Base-by-base conservation (phyloP, 2,888 invertebrate genomes). In the Melanostoma mellinum region DNA sequence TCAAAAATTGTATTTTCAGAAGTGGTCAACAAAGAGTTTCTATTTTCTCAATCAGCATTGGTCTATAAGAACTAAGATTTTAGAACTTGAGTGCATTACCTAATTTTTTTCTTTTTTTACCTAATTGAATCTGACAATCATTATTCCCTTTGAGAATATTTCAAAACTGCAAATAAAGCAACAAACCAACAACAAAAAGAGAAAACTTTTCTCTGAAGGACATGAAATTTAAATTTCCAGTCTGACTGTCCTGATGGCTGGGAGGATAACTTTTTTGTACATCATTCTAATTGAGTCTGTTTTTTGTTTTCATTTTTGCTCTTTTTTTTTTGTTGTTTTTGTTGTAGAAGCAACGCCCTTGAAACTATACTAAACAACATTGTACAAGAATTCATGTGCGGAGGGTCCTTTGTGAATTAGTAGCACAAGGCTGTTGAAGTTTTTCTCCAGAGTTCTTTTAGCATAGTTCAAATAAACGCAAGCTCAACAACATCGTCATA, bases 321-420 rank as follows among this genome's bases (percentile, higher is more conserved):
- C 20, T 20, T 10, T 46, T n/a, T n/a, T n/a, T 46, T 10, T 3
- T 42, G 42, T 42, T 42, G 42, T 42, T 42, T n/a, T n/a, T n/a
- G n/a, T n/a, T n/a, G n/a, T n/a, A n/a, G 42, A 42, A 42, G 42
- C 6, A 6, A 4, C n/a, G 10, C 44, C 4, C 44, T 46, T 2
- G n/a, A 6, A 10, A 46, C 42, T 42, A 8, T 10, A 46, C n/a
- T 46, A 10, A 10, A 10, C 4, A 10, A 10, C 44, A 8, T 10
- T 46, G 10, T 10, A 46, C 4, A 10, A 10, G 4, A 10, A 46
- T 9, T 8, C 42, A 42, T 58, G 58, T 40, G 32, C 36, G 30
- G 38, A 42, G 58, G 4, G 40, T 58, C 58, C 42, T 58, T 42
- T 58, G 58, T 58, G 58, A 58, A 42, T 58, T 58, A 58, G 58